Base-by-base conservation (phyloP, 2,888 invertebrate genomes). In the Dicycla oo region DNA sequence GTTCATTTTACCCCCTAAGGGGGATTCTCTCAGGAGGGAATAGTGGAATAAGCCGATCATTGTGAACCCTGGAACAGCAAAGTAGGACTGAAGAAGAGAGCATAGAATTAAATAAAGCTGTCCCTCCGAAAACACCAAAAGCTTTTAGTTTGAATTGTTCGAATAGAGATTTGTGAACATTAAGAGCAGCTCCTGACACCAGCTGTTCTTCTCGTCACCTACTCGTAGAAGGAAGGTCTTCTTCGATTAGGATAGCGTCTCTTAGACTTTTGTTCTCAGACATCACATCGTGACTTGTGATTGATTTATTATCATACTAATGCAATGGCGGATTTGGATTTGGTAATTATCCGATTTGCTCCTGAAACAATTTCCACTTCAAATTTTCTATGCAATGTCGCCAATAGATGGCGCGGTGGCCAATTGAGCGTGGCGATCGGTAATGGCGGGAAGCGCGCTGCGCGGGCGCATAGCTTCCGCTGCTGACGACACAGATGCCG, bases 401-500 rank as follows among this genome's bases (percentile, higher is more conserved):
- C 54, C 72, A 38, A 81, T 76, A 81, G 83, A 81, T 74, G 73
- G 73, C 66, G 60, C 23, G 30, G 67, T 65, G 67, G 45, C 58
- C 77, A 81, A 80, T 82, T 82, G 82, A 82, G 83, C 83, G 82
- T 82, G 43, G 78, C 78, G 78, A 83, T 85, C 75, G 75, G 78
- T 86, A 86, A 86, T 86, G 83, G 80, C 82, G 83, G 87, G 83
- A 86, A 86, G 76, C 82, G 75, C 68, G 64, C 57, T 70, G 84
- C 58, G 69, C 79, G 49, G 57, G 69, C 78, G 80, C 84, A 66
- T 66, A 65, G 79, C 80, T 83, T 86, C 83, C 84, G 80, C 75
- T 75, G 85, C 75, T 79, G 82, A 66, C 85, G 81, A 85, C 86
- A 86, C 79, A 86, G 86, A 83, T 86, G 87, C 86, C 86, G 83